phyloP scores from a whole-genome alignment of 2,888 invertebrate genomes.

The Dasypogon diadema region DNA sequence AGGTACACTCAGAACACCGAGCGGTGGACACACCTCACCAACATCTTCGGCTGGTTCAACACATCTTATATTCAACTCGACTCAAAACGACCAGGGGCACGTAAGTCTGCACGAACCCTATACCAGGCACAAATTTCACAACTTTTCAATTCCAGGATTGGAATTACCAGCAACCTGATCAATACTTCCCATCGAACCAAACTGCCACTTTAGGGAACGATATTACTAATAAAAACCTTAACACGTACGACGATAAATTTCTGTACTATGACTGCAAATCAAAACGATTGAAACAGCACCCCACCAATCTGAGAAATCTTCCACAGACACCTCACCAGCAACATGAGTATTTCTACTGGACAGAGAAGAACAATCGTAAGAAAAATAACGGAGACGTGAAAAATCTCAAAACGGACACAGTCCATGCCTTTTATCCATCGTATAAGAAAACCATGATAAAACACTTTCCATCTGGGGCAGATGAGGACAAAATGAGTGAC shows the following conservation, averaged over 20 bases:
- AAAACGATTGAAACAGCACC: constrained; percentile 55
- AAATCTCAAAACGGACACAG: constrained; percentile 42
- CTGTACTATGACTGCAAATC: constrained; percentile 56
- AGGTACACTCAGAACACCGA: constrained; percentile 59
- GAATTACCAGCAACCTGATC: constrained; percentile 51
- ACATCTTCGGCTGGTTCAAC: constrained; percentile 67
- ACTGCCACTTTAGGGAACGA: constrained; percentile 23
- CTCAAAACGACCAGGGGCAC: constrained; percentile 52
- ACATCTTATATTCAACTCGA: constrained; percentile 63
- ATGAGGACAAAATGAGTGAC: constrained; percentile 50
- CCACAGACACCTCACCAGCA: constrained; percentile 59
- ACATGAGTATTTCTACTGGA: constrained; percentile 67
- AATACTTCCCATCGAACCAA: constrained; percentile 32
- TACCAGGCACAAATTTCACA: too few species aligned
- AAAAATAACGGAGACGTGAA: constrained; percentile 49
- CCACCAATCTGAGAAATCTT: constrained; percentile 38
- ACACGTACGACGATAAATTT: constrained; percentile 56
- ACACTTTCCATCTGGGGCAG: constrained; percentile 55
- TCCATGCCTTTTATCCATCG: constrained; percentile 63
- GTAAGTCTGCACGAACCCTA: constrained; percentile 24
- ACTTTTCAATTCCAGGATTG: constrained; percentile 51
- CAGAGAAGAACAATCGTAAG: constrained; percentile 63
- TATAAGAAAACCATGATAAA: constrained; percentile 62
- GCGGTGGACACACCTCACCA: constrained; percentile 66
- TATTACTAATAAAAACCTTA: constrained; percentile 52